A percentile compares a stretch with the other conserved stretches of the same genome.
Conservation (phyloP, 1,140 invertebrate genomes). For the Halictus rubicundus region DNA sequence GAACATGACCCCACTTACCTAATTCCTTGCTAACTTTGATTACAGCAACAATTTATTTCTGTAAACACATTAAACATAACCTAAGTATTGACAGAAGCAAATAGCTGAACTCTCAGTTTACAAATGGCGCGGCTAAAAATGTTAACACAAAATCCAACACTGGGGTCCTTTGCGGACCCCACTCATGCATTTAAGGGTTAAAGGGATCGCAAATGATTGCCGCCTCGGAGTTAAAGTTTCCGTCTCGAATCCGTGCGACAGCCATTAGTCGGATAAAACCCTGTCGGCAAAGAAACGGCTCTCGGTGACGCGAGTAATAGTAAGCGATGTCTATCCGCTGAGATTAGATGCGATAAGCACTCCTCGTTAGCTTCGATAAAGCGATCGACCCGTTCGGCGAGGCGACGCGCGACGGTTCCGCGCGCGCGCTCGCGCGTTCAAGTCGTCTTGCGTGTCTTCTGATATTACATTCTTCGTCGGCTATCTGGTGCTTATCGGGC, state of each 20-base stretch:
- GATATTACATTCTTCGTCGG: constrained; percentile 23
- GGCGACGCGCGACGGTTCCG: too few species aligned
- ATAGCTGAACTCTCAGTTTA: too few species aligned
- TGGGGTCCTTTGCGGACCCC: too few species aligned
- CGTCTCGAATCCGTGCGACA: too few species aligned
- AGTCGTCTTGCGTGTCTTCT: constrained; percentile 9
- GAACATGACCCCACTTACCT: too few species aligned
- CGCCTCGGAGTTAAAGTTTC: not conserved
- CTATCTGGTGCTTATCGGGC: constrained; percentile 45
- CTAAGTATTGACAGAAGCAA: too few species aligned
- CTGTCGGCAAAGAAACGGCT: not conserved
- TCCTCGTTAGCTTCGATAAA: constrained; percentile 34
- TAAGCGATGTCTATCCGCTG: not conserved
- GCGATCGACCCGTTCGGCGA: not conserved
- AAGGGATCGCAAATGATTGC: constrained; percentile 8
- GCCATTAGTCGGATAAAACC: not conserved
- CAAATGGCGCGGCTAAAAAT: too few species aligned
- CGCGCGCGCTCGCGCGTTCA: not conserved
- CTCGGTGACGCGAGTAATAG: not conserved
- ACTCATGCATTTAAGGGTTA: too few species aligned
- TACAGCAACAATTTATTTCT: too few species aligned
- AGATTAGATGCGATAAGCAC: constrained; percentile 25
- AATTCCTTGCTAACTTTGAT: too few species aligned
- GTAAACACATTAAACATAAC: too few species aligned
- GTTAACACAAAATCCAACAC: too few species aligned